Conservation (phyloP, 2,888 invertebrate species). For the Frankliniella fusca region DNA sequence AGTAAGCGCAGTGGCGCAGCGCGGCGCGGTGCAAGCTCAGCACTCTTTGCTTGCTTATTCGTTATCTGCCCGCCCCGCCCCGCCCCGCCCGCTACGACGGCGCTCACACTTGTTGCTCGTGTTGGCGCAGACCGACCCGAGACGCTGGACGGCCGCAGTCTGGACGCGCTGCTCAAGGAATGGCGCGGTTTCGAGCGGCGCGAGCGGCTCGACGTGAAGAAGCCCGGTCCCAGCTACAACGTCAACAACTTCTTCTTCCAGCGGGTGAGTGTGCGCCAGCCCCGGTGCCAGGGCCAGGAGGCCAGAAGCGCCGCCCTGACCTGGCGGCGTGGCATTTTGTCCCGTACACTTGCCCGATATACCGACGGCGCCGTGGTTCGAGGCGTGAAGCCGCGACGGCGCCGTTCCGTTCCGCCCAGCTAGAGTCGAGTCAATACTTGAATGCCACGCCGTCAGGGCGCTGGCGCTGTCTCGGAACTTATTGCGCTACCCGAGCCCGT, state of each 20-base stretch:
- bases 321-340: neutral
- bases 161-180: constrained; percentile 54
- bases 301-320: no score
- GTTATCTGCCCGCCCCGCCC: neutral
- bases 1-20: neutral
- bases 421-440: neutral
- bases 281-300: neutral
- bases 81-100: neutral
- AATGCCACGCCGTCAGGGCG: neutral
- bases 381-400: no score
- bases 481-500: no score
- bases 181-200: constrained; percentile 72
- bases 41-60: neutral
- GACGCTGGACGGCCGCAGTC: constrained; percentile 50
- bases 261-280: constrained; percentile 27
- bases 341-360: no score
- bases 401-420: neutral
- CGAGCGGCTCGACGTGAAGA: constrained; percentile 88
- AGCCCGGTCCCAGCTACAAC: constrained; percentile 83
- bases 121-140: constrained; percentile 27
- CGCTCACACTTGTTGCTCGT: neutral
- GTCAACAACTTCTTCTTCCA: constrained; percentile 59
- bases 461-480: neutral
- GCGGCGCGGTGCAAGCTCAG: neutral
- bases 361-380: no score